phyloP scores from a whole-genome alignment of 2,113 vertebrate species.

The Heterocephalus glaber region DNA sequence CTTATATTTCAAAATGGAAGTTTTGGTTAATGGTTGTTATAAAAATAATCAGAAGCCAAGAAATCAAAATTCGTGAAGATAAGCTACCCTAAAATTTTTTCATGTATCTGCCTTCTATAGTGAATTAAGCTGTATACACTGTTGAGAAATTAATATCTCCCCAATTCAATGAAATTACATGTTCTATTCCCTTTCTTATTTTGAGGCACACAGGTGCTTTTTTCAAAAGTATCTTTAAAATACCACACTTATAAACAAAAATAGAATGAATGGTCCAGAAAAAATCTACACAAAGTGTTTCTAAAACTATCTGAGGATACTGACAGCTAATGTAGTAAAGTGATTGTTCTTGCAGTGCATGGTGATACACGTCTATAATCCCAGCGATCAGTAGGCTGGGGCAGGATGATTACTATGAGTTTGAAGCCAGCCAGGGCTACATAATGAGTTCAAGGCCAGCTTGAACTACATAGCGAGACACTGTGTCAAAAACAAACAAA shows the following conservation, averaged over 20 bases:
- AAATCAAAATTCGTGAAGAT: constrained; percentile 5
- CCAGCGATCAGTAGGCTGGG: not conserved
- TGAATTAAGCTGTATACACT: not conserved
- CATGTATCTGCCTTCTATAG: not conserved
- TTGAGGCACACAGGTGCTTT: not conserved
- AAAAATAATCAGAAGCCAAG: constrained; percentile 20
- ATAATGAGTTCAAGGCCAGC: not conserved
- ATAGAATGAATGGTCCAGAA: constrained; percentile 41
- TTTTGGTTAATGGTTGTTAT: not conserved
- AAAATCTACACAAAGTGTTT: not conserved
- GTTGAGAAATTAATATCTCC: not conserved
- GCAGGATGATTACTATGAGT: not conserved
- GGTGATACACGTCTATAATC: not conserved
- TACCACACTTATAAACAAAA: constrained; percentile 34
- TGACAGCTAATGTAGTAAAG: not conserved
- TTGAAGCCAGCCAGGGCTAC: not conserved
- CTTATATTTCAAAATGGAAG: not conserved
- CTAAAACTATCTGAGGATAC: constrained; percentile 22
- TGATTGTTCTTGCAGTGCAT: not conserved
- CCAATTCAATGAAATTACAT: not conserved
- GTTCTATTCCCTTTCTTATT: constrained; percentile 2
- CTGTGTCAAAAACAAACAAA: not conserved
- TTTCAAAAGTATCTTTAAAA: not conserved
- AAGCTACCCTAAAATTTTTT: not conserved
- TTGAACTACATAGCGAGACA: not conserved